Evolutionary conservation across 2,797 vertebrate genomes (phyloP).

Genomic region (Hozukius guyotensis): DNA sequence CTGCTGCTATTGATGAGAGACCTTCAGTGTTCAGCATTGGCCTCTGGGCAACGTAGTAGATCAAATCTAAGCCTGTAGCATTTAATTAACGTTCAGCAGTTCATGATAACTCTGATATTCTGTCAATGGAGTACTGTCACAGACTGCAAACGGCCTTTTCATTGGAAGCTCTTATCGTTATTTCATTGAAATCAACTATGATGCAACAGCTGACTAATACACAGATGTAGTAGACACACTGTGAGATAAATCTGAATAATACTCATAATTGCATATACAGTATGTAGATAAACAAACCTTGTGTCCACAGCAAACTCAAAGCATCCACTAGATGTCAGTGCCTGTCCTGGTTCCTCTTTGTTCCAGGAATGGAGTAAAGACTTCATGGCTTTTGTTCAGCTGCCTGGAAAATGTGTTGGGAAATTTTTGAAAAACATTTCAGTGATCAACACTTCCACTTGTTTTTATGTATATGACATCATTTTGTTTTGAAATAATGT

Average conservation of each 20-base stretch:
- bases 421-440: background rate
- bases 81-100: conserved; percentile 1
- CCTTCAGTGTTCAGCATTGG: background rate
- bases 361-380: background rate
- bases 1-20: conserved; percentile 44
- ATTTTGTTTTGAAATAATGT: background rate
- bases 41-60: background rate
- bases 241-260: background rate
- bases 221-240: background rate
- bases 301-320: background rate
- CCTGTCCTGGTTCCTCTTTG: background rate
- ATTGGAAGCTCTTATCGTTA: background rate
- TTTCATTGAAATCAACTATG: background rate
- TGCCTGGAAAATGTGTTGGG: background rate
- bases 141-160: background rate
- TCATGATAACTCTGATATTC: background rate
- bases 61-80: background rate
- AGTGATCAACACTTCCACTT: background rate
- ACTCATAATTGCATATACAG: background rate
- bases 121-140: background rate
- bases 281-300: background rate
- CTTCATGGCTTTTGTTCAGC: background rate
- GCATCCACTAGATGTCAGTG: conserved; percentile 59
- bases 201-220: background rate
- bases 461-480: background rate